Evolutionary conservation across 1,140 invertebrate genomes (phyloP), one percentile per base, ranked within the genome.

Genomic region (Brachionus rotundiformis): DNA sequence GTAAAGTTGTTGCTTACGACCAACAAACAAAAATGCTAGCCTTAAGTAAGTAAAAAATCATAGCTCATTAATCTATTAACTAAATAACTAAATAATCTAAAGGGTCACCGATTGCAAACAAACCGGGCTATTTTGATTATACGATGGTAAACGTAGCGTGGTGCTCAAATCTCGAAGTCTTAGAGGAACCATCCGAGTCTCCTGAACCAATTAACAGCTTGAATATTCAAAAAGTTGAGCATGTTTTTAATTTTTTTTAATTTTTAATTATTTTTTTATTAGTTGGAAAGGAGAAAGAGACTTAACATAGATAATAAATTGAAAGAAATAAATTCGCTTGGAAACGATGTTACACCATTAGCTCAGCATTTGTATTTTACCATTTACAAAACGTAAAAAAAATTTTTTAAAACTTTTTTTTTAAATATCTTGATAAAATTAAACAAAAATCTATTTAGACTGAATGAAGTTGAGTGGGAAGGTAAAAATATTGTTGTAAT

Each of bases 1-100:
- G 76, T 5, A 79, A 79, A 59, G 76, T 79, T 13, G n/a, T 79
- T 29, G 76, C 76, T 19, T 79, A 79, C 41, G 76, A 79, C 25
- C 76, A 79, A 41, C 76, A 79, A 63, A 79, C 76, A 39, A 79
- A 79, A 79, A 79, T 79, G 47, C 47, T 79, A 39, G 59, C 76
- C 31, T 31, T 79, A 36, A 54, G 76, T 63, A 59, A 73, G n/a
- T n/a, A n/a, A n/a, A n/a, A n/a, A n/a, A n/a, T n/a, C n/a, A n/a
- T n/a, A 6, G 31, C 29, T 29, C 33, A n/a, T 33, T 31, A n/a
- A 10, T n/a, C 11, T 10, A 31, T 33, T 4, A 1, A 16, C 16
- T 33, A 33, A n/a, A 33, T 33, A n/a, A 3, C 16, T 23, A 8
- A 4, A 33, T 3, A 36, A 63, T 25, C 39, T n/a, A 27, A 65